phyloP scores from a whole-genome alignment of 2,113 vertebrate genomes.

The Collichthys lucidus region DNA sequence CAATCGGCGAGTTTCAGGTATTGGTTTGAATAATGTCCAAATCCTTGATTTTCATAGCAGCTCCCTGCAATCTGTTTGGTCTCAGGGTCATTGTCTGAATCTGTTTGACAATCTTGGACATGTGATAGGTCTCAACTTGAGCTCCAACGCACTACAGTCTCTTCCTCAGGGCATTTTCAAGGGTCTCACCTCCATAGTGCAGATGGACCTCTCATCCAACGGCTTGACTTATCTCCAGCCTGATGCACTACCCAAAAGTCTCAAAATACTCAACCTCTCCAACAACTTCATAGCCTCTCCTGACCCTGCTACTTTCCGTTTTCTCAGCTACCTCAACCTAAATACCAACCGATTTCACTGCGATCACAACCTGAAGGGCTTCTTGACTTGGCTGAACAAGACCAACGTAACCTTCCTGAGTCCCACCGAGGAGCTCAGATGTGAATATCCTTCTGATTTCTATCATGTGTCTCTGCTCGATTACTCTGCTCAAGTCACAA shows the following conservation, averaged over 20 bases:
- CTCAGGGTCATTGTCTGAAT: slow-evolving; percentile 81
- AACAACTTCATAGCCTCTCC: slow-evolving; percentile 88
- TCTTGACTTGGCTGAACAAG: slow-evolving; percentile 86
- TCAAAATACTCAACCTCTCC: slow-evolving; percentile 84
- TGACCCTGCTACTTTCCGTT: slow-evolving; percentile 82
- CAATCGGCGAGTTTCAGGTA: not conserved
- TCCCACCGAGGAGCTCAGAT: slow-evolving; percentile 75
- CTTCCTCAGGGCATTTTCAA: slow-evolving; percentile 87
- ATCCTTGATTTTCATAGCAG: slow-evolving; percentile 86
- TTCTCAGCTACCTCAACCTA: slow-evolving; percentile 81
- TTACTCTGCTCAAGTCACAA: slow-evolving; percentile 25
- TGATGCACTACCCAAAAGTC: slow-evolving; percentile 80
- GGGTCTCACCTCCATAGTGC: slow-evolving; percentile 80
- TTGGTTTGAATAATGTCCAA: slow-evolving; percentile 67
- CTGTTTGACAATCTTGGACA: slow-evolving; percentile 85
- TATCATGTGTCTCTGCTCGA: slow-evolving; percentile 45
- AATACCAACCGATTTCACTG: slow-evolving; percentile 87
- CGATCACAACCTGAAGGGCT: slow-evolving; percentile 79
- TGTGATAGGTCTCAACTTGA: slow-evolving; percentile 81
- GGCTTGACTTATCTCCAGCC: slow-evolving; percentile 82
- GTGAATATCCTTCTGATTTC: slow-evolving; percentile 82
- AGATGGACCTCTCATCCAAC: slow-evolving; percentile 87
- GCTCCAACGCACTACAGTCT: slow-evolving; percentile 83
- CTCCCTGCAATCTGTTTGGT: slow-evolving; percentile 88
- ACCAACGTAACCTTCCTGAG: slow-evolving; percentile 82